Evolutionary conservation across 1,140 invertebrate genomes (phyloP).

Genomic region (Carposina sasakii): DNA sequence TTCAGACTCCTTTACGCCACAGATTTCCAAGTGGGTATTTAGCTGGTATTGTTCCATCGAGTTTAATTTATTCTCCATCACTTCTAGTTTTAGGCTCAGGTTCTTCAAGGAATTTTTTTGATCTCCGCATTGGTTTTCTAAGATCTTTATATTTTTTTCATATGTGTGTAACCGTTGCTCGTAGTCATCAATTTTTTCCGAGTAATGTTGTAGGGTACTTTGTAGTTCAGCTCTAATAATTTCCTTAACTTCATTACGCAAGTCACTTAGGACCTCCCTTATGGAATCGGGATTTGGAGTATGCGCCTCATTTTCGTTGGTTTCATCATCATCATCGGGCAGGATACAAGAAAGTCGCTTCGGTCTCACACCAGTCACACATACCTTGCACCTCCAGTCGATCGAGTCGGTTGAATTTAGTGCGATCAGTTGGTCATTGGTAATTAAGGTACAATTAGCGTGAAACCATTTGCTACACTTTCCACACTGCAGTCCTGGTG

Average conservation of each 20-base stretch:
- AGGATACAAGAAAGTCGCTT: too few relatives aligned
- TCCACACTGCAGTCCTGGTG: too few relatives aligned
- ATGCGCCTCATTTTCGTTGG: too few relatives aligned
- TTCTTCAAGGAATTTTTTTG: not conserved
- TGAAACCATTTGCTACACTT: too few relatives aligned
- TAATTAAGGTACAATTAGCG: too few relatives aligned
- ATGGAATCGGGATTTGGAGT: too few relatives aligned
- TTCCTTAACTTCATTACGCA: not conserved
- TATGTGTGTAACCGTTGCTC: not conserved
- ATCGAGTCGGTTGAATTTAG: too few relatives aligned
- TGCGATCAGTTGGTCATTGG: too few relatives aligned
- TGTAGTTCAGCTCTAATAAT: constrained; percentile 1
- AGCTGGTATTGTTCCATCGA: not conserved
- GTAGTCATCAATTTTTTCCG: constrained; percentile 9
- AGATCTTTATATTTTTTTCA: not conserved
- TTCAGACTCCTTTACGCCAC: constrained; percentile 1
- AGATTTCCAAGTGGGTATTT: not conserved
- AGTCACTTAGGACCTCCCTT: not conserved
- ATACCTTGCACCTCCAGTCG: too few relatives aligned
- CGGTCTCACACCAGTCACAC: too few relatives aligned
- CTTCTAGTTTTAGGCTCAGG: not conserved
- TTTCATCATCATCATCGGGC: too few relatives aligned
- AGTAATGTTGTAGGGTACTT: constrained; percentile 6
- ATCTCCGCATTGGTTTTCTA: not conserved
- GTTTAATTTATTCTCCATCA: not conserved